Conservation (phyloP, 2,888 invertebrate species). For the Pocota personata region DNA sequence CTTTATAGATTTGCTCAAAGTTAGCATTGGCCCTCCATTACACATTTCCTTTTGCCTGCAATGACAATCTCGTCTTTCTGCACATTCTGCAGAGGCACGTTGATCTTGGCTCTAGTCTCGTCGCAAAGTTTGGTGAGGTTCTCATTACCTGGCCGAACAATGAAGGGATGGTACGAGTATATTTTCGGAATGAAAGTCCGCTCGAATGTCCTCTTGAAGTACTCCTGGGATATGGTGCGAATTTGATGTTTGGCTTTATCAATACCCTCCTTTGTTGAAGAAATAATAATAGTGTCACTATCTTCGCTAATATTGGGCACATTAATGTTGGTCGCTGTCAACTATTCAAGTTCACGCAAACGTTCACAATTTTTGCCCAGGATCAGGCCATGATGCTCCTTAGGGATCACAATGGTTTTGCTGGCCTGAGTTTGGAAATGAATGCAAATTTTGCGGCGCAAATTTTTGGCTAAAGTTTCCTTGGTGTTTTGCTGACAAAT, state of each 20-base stretch:
- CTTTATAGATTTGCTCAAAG: constrained; percentile 93
- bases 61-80: constrained; percentile 97
- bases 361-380: constrained; percentile 94
- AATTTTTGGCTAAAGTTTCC: constrained; percentile 96
- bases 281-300: constrained; percentile 92
- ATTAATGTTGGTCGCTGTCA: constrained; percentile 96
- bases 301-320: constrained; percentile 94
- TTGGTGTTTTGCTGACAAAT: constrained; percentile 96
- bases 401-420: constrained; percentile 93
- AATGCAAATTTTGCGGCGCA: constrained; percentile 93
- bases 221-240: constrained; percentile 96
- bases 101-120: constrained; percentile 95
- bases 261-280: constrained; percentile 97
- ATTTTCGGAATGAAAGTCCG: constrained; percentile 94
- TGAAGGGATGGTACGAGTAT: constrained; percentile 98
- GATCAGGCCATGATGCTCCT: constrained; percentile 98
- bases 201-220: constrained; percentile 97
- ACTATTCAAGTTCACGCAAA: constrained; percentile 94
- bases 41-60: constrained; percentile 97
- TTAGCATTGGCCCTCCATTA: constrained; percentile 92
- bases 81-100: constrained; percentile 96
- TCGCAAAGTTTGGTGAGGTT: constrained; percentile 88
- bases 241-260: constrained; percentile 98
- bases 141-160: constrained; percentile 95
- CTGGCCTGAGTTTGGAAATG: constrained; percentile 96